Evolutionary conservation across 2,113 vertebrate genomes (phyloP), one percentile per base, ranked within the genome.

Genomic region (Hiodon alosoides): DNA sequence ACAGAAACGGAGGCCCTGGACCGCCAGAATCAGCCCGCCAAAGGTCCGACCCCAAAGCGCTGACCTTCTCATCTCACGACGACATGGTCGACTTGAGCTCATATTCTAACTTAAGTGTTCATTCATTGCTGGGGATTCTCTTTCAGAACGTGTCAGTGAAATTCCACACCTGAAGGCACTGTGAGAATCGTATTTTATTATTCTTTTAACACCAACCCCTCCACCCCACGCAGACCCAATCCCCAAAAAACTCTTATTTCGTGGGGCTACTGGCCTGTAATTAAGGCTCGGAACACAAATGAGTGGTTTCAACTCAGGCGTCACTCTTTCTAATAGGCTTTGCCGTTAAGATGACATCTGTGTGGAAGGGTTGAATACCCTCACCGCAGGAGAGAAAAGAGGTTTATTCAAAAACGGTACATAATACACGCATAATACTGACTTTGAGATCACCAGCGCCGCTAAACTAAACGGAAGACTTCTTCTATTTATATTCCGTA

Each of bases 261-360:
- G 72, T 83, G 87, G 85, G 86, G 89, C 86, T 83, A 82, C 85
- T 88, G 89, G 87, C 88, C 88, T 53, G 72, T 52, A 91, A 90
- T 90, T 90, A 90, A 84, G 85, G 84, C 78, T 79, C 69, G 79
- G 82, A 85, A 88, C 86, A 91, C 87, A 89, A 90, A 90, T 89
- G 87, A 84, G 82, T 77, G 72, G 76, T 79, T 79, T 48, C 84
- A 80, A 86, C 85, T 89, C 87, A 87, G 86, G 86, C 89, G 88
- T 90, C 88, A 86, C 82, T 89, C 86, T 90, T 89, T 90, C 87
- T 90, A 90, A 91, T 90, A 90, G 89, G 89, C 90, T 91, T 91
- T 88, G 85, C 60, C 16, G 82, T 89, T 90, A 90, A 91, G 89
- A 90, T 85, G 90, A 87, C 87, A 86, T 89, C 85, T 85, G 86